A percentile compares a stretch with the other conserved stretches of the same genome.
Evolutionary conservation across 1,140 invertebrate genomes (phyloP).

Genomic region (Adoxophyes honmai): DNA sequence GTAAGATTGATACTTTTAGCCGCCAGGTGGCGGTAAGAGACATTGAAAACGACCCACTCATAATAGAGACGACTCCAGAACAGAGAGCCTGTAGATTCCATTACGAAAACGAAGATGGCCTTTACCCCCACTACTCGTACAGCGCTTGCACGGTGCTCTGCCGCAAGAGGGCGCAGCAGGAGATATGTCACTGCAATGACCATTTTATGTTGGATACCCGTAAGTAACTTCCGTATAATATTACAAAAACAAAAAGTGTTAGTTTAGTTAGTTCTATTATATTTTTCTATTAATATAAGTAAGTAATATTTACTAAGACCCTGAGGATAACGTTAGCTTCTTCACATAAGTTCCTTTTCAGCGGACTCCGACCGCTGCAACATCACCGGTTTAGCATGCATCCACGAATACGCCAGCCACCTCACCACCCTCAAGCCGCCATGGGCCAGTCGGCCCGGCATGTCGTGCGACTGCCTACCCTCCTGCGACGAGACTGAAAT

Average conservation of each 20-base stretch:
- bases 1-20: conserved; percentile 58
- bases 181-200: conserved; percentile 81
- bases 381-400: conserved; percentile 77
- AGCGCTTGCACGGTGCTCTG: conserved; percentile 83
- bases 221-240: too few species aligned
- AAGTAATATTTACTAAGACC: too few species aligned
- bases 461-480: conserved; percentile 79
- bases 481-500: conserved; percentile 81
- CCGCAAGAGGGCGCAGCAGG: conserved; percentile 78
- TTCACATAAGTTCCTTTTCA: too few species aligned
- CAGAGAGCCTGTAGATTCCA: conserved; percentile 80
- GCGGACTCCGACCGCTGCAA: conserved; percentile 71
- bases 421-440: conserved; percentile 77
- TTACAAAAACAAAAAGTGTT: too few species aligned
- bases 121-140: conserved; percentile 82
- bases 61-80: conserved; percentile 72
- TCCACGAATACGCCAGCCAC: conserved; percentile 78
- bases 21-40: conserved; percentile 77
- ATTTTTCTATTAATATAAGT: too few species aligned
- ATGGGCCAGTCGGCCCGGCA: conserved; percentile 64
- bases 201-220: conserved; percentile 80
- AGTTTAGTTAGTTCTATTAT: too few species aligned
- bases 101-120: conserved; percentile 79
- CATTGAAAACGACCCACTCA: conserved; percentile 79
- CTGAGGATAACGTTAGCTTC: too few species aligned